Evolutionary conservation across 2,888 invertebrate genomes (phyloP).

Genomic region (Choreutis nemorana): DNA sequence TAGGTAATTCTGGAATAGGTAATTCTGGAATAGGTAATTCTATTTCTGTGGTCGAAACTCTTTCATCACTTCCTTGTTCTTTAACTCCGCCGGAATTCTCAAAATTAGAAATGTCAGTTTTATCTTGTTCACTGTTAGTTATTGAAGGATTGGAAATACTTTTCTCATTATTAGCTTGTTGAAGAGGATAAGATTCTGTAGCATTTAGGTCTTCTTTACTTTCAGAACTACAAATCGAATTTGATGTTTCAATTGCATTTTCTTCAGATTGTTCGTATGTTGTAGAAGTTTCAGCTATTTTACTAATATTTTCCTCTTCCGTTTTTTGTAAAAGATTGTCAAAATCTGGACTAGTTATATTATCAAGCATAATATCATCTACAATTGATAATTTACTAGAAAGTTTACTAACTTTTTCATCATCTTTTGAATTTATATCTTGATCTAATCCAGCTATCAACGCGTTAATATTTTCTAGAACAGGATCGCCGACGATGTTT

Average conservation of each 20-base stretch:
- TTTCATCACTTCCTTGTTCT: conserved; percentile 3
- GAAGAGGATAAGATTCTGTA: too few species aligned
- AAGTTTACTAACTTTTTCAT: conserved; percentile 21
- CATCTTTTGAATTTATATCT: conserved; percentile 28
- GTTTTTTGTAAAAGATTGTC: conserved; percentile 7
- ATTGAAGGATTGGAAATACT: neutral
- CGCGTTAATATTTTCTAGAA: conserved; percentile 43
- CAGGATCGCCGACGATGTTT: conserved; percentile 31
- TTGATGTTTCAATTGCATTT: too few species aligned
- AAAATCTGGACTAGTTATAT: conserved; percentile 19
- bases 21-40: conserved; percentile 10
- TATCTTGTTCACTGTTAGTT: conserved; percentile 5
- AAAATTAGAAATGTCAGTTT: conserved; percentile 9
- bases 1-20: too few species aligned
- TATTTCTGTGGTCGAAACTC: conserved; percentile 24
- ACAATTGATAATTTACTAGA: conserved; percentile 30
- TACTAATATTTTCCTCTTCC: conserved; percentile 16
- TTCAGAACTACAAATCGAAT: too few species aligned
- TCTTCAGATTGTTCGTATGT: too few species aligned
- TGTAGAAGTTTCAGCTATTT: conserved; percentile 18
- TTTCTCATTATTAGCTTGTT: too few species aligned
- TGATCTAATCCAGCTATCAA: conserved; percentile 44
- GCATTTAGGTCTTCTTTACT: too few species aligned
- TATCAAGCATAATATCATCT: conserved; percentile 23
- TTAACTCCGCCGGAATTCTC: conserved; percentile 13